These are phyloP conservation scores for Dynastes maya DNA, from an alignment of 2,888 invertebrate species.

Conservation along the genomic window DNA sequence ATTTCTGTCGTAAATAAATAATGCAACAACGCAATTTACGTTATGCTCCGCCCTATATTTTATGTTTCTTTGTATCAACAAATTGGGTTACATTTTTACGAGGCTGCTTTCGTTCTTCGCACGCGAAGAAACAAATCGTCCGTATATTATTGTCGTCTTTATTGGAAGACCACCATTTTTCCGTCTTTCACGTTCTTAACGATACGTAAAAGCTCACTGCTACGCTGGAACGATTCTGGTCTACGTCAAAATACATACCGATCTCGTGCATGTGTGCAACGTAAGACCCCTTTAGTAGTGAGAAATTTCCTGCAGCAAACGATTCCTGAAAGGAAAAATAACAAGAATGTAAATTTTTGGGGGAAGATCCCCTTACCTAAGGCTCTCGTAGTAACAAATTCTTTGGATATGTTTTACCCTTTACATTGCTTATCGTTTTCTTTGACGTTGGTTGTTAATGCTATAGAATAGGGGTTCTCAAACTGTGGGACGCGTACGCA, in stretches of 20 bases:
- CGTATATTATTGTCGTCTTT: constrained; percentile 18
- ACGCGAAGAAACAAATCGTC: constrained; percentile 3
- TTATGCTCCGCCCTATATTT: background rate
- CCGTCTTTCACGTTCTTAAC: background rate
- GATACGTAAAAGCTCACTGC: background rate
- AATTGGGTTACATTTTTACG: constrained; percentile 24
- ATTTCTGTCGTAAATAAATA: constrained; percentile 10
- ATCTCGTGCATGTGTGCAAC: background rate
- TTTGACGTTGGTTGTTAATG: no score
- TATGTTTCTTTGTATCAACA: constrained; percentile 19
- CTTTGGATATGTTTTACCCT: no score
- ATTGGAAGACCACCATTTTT: background rate
- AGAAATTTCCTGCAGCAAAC: no score
- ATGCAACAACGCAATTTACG: constrained; percentile 15
- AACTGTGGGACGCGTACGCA: no score
- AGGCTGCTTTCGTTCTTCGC: background rate
- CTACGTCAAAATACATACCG: background rate
- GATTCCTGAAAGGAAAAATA: no score
- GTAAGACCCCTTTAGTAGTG: no score
- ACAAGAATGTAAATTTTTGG: no score
- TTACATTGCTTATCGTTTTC: no score
- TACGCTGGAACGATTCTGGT: background rate
- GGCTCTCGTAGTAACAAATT: no score
- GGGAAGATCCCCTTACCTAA: no score
- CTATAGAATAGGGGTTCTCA: no score